phyloP scores from a whole-genome alignment of 2,113 vertebrate species.

The Lathamus discolor region DNA sequence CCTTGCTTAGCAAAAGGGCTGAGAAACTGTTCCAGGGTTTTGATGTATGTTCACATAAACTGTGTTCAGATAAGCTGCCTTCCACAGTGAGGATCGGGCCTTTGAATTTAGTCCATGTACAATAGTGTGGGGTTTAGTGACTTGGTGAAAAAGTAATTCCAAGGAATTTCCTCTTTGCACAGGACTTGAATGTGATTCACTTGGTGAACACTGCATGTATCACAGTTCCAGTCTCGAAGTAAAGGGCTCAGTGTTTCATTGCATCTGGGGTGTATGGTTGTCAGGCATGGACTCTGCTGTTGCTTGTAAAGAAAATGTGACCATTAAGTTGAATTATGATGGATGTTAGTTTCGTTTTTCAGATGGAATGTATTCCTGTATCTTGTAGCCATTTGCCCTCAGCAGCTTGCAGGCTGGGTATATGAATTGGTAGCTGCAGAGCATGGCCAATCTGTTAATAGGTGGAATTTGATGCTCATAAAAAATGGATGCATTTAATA shows the following conservation, averaged over 20 bases:
- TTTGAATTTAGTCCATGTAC: background rate
- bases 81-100: background rate
- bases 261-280: background rate
- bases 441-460: conserved; percentile 29
- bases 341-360: background rate
- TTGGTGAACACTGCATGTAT: background rate
- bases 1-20: conserved; percentile 2
- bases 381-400: background rate
- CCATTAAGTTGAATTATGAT: background rate
- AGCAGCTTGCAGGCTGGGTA: conserved; percentile 25
- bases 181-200: background rate
- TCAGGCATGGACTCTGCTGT: background rate
- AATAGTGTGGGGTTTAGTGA: background rate
- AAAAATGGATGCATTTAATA: conserved; percentile 31
- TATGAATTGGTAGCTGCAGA: conserved; percentile 41
- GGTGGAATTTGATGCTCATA: conserved; percentile 34
- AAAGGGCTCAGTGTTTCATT: background rate
- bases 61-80: background rate
- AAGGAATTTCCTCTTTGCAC: background rate
- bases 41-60: background rate
- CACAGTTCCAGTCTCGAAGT: background rate
- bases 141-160: background rate
- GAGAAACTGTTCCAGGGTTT: background rate
- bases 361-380: conserved; percentile 14
- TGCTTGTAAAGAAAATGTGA: background rate